Base-by-base conservation (phyloP, 2,113 vertebrate species). In the Hyperoodon ampullatus region DNA sequence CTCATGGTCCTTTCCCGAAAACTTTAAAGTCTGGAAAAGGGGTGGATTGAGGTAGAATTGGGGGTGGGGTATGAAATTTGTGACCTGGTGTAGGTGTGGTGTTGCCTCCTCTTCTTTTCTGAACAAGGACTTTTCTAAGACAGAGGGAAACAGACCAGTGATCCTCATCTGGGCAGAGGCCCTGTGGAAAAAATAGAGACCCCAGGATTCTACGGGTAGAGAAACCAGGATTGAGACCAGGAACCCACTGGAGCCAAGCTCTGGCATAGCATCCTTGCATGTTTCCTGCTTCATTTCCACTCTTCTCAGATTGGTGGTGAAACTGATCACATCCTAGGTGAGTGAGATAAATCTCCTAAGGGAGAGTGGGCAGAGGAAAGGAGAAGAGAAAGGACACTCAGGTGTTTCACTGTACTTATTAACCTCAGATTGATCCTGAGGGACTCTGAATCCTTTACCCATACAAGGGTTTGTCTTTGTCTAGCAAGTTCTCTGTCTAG, bases 241-340 rank as follows among this genome's bases (percentile, higher is more conserved):
- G 23, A 30, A 1, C 42, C 8, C 6, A 6, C 19, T 10, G 33
- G 70, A 86, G 42, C 72, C 47, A 44, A 60, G 61, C 33, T n/a
- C 24, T 7, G 0, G 19, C 18, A n/a, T 0, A 61, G 5, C 5
- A 50, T 53, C 9, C 5, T 19, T 33, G 13, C 12, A 14, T 28
- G 61, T 19, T 53, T 90, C 28, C 90, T 7, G 23, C 23, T 70
- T 74, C 3, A 8, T 30, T 26, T 84, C 26, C 1, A 8, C 33
- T 39, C 68, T 66, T 66, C 70, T 94, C 63, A 47, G 53, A 47
- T 9, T 30, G 26, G 55, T 47, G 21, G 23, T 35, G 16, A 60
- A n/a, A 13, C 24, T 74, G 78, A 30, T 12, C 35, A 58, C 14
- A 8, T 8, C 28, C n/a, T 26, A 63, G 44, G 33, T 13, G n/a